A percentile compares a stretch with the other conserved stretches of the same genome.
These are phyloP conservation scores for Eristalis arbustorum DNA, from an alignment of 2,888 invertebrate species.

Conservation along the genomic window DNA sequence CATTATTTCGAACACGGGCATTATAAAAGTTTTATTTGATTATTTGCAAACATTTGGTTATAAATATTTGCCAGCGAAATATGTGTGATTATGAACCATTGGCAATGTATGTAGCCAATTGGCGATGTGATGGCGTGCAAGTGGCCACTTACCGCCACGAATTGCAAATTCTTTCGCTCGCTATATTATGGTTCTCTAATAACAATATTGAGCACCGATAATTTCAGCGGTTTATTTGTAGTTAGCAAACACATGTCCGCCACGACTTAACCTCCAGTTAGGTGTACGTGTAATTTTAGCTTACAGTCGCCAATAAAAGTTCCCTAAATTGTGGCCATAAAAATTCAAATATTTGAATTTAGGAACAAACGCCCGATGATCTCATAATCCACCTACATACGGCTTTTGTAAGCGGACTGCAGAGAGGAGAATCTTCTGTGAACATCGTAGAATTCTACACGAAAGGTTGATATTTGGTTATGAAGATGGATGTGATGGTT, in stretches of 20 bases:
- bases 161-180: neutral
- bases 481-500: no score
- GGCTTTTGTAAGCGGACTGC: no score
- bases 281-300: neutral
- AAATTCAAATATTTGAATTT: neutral
- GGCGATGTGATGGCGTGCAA: conserved; percentile 18
- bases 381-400: no score
- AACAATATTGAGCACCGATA: neutral
- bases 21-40: conserved; percentile 35
- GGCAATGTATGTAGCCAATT: neutral
- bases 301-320: neutral
- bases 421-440: no score
- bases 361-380: no score
- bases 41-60: neutral
- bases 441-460: no score
- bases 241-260: neutral
- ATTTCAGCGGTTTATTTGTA: neutral
- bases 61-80: neutral
- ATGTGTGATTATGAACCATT: neutral
- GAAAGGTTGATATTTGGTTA: no score
- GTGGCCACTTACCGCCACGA: conserved; percentile 58
- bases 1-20: neutral
- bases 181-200: neutral
- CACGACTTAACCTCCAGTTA: neutral
- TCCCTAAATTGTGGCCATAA: neutral